Base-by-base conservation (phyloP, 1,140 invertebrate genomes). In the Cotesia glomerata region DNA sequence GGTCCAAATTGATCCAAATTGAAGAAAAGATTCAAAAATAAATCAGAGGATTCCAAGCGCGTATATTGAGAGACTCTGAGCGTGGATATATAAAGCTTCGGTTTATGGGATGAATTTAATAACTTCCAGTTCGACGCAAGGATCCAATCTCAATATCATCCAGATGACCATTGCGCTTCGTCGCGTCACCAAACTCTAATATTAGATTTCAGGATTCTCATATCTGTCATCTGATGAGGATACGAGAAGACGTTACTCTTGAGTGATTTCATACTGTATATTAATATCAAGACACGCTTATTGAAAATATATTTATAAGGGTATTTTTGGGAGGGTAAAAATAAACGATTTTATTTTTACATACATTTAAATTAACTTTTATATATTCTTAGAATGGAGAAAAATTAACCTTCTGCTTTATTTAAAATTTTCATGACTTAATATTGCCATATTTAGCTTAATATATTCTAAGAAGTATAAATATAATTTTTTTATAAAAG, bases 111-210 rank as follows among this genome's bases (percentile, higher is more conserved):
- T 79, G 80, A 82, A 86, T 87, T 82, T 87, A 85, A 87, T 86
- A 87, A 84, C 86, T 86, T 87, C 82, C 84, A 81, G 79, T 85
- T 77, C 76, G 83, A 51, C 78, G 83, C 76, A 77, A 79, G 81
- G 82, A 80, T 83, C 85, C 85, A 87, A 87, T 87, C 86, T 87
- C 85, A 84, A 87, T 87, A 85, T 86, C 81, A 81, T 32, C 69
- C 81, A 82, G 85, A 83, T 18, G 84, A 83, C 83, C 82, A 80
- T 85, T 81, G 85, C 82, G 85, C 83, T 86, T 85, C 84, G 83
- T 85, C 85, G 85, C 85, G 80, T 80, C 84, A 81, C 80, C 80
- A 77, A 81, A 84, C 85, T 81, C 39, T 9, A 45, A 86, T 86
- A 87, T 86, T 83, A 83, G 82, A 86, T 83, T 80, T 36, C 7